Conservation (phyloP, 2,113 vertebrate genomes). For the Isichthys henryi region DNA sequence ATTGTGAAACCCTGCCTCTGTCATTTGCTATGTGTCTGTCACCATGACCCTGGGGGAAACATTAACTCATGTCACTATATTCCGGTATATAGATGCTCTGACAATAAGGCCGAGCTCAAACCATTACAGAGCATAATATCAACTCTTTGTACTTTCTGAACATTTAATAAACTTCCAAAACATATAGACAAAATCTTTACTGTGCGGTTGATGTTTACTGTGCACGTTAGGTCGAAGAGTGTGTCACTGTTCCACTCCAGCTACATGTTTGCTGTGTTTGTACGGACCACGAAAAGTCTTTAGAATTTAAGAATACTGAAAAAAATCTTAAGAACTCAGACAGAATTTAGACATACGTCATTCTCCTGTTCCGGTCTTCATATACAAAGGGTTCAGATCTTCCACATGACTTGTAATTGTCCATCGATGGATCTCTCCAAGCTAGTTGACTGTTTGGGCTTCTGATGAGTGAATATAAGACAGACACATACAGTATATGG, state of each 20-base stretch:
- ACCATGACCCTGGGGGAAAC: neutral
- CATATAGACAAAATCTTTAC: neutral
- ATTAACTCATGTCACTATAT: neutral
- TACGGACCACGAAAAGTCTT: neutral
- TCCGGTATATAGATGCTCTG: neutral
- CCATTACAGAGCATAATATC: neutral
- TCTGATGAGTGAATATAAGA: neutral
- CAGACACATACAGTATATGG: neutral
- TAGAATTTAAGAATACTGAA: neutral
- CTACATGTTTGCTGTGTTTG: neutral
- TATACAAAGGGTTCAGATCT: neutral
- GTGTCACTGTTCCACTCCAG: neutral
- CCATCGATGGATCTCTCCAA: neutral
- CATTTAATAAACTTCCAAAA: neutral
- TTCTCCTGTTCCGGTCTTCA: neutral
- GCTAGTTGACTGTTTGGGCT: neutral
- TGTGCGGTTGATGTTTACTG: neutral
- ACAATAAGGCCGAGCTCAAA: neutral
- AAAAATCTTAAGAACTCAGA: neutral
- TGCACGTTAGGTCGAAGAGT: neutral
- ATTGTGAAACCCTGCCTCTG: neutral
- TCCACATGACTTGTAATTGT: neutral
- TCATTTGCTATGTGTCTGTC: neutral
- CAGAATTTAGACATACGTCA: neutral
- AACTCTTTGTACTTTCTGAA: neutral